Conservation (phyloP, 2,797 vertebrate genomes). For the Myotis findleyi region DNA sequence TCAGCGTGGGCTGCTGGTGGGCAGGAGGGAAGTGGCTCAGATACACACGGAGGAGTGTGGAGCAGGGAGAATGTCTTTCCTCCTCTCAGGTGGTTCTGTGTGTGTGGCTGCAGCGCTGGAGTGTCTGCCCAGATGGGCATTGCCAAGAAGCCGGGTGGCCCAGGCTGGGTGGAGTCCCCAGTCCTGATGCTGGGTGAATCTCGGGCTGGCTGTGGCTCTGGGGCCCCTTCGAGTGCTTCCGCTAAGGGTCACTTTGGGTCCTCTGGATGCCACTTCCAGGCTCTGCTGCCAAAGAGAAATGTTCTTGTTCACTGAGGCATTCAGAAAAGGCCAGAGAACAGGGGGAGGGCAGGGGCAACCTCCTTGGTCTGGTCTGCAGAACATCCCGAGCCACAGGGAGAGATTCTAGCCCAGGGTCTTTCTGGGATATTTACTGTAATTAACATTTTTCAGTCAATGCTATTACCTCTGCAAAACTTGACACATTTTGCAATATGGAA, state of each 20-base stretch:
- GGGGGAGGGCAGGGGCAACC: background rate
- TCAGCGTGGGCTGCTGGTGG: background rate
- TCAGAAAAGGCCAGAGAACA: background rate
- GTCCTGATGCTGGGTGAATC: background rate
- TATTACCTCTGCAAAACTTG: conserved; percentile 56
- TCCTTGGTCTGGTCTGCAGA: background rate
- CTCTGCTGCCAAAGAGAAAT: background rate
- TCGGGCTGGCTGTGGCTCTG: background rate
- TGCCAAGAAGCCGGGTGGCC: background rate
- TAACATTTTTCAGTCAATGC: conserved; percentile 58
- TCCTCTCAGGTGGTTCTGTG: conserved; percentile 9
- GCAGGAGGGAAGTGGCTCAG: background rate
- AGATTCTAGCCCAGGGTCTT: background rate
- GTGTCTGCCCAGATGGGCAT: background rate
- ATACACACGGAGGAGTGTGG: background rate
- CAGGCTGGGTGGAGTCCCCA: background rate
- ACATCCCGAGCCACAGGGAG: background rate
- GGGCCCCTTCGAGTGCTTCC: background rate
- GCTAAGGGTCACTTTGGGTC: background rate
- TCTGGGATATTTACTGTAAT: conserved; percentile 56
- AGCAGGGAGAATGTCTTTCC: background rate
- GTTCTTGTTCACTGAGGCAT: background rate
- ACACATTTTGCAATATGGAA: conserved; percentile 62
- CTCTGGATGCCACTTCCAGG: background rate
- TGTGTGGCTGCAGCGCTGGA: background rate